Evolutionary conservation across 2,797 vertebrate genomes (phyloP).

Genomic region (Cyprinella venusta): DNA sequence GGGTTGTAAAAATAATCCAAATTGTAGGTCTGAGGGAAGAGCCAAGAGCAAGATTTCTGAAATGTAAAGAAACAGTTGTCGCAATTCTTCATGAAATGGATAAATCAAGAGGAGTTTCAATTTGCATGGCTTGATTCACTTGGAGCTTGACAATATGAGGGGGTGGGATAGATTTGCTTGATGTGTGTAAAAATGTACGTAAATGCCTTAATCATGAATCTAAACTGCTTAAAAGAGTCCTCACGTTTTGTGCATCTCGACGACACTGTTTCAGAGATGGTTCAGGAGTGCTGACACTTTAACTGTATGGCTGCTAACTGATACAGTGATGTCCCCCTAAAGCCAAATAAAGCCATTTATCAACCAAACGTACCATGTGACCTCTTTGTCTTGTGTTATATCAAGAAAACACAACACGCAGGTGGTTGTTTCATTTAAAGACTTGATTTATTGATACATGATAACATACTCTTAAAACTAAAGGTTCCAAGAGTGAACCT

Average conservation of each 20-base stretch:
- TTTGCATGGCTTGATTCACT: conserved; percentile 79
- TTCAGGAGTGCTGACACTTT: conserved; percentile 66
- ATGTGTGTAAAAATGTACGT: conserved; percentile 69
- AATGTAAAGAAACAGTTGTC: not conserved
- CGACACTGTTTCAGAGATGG: conserved; percentile 65
- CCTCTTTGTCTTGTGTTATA: conserved; percentile 13
- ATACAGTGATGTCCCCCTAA: conserved; percentile 77
- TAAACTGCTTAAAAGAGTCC: conserved; percentile 65
- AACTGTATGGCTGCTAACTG: conserved; percentile 74
- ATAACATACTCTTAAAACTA: not conserved
- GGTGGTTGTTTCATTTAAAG: not conserved
- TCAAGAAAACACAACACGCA: not conserved
- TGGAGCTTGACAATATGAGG: conserved; percentile 69
- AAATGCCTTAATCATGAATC: conserved; percentile 78
- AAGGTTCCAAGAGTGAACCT: not conserved
- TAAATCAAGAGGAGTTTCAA: conserved; percentile 67
- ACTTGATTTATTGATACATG: not conserved
- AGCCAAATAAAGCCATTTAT: conserved; percentile 87
- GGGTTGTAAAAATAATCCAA: not conserved
- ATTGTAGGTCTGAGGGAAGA: not conserved
- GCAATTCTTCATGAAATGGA: conserved; percentile 60
- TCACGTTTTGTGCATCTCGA: conserved; percentile 65
- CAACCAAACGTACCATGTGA: conserved; percentile 70
- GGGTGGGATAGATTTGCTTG: conserved; percentile 76
- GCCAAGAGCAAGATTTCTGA: not conserved